A percentile compares a stretch with the other conserved stretches of the same genome.
Conservation (phyloP, 2,113 vertebrate species). For the Gasterosteus nipponicus region DNA sequence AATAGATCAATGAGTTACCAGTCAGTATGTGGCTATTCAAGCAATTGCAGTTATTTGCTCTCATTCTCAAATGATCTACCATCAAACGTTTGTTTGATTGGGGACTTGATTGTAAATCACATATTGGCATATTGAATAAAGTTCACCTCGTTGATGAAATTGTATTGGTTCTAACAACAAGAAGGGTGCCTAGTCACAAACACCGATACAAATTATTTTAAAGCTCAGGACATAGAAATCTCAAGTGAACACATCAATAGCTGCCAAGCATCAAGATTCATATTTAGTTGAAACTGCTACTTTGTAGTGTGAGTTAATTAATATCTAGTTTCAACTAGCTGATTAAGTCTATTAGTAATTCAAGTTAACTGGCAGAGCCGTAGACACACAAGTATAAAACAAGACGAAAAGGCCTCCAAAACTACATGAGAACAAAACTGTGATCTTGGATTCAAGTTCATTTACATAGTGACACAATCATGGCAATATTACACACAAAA, state of each 20-base stretch:
- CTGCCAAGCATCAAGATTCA: constrained; percentile 58
- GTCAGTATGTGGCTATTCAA: constrained; percentile 22
- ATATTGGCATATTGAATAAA: constrained; percentile 17
- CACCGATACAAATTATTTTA: constrained; percentile 16
- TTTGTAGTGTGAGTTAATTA: constrained; percentile 30
- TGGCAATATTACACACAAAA: constrained; percentile 23
- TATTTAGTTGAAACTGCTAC: constrained; percentile 33
- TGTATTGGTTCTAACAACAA: constrained; percentile 9
- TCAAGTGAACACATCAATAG: constrained; percentile 36
- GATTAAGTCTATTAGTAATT: constrained; percentile 48
- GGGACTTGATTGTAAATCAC: background rate
- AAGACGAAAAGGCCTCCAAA: constrained; percentile 15
- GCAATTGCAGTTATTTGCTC: constrained; percentile 7
- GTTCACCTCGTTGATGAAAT: constrained; percentile 6
- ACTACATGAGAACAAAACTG: constrained; percentile 19
- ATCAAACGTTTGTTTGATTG: constrained; percentile 12
- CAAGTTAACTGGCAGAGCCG: constrained; percentile 40
- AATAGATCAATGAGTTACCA: constrained; percentile 55
- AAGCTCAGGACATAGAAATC: constrained; percentile 34
- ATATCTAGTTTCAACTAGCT: constrained; percentile 50
- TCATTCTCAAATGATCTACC: constrained; percentile 1
- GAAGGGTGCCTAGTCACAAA: constrained; percentile 15
- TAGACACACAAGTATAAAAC: constrained; percentile 20
- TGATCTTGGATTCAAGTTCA: constrained; percentile 25
- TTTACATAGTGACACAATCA: constrained; percentile 12